phyloP scores from a whole-genome alignment of 2,888 invertebrate genomes.

The Campoletis raptor region DNA sequence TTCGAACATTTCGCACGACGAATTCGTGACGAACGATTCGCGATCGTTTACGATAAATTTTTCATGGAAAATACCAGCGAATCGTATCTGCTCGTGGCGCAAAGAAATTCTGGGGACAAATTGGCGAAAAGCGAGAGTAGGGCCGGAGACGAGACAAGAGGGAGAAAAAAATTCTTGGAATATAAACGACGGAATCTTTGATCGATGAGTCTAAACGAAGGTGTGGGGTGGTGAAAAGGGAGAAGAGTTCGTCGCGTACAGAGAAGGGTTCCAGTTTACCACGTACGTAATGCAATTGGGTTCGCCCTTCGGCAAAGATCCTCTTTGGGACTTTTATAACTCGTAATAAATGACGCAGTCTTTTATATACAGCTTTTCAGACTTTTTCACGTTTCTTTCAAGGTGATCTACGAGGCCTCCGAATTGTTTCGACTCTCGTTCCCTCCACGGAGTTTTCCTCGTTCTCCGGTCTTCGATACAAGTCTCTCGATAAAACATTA shows the following conservation, averaged over 20 bases:
- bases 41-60: slow-evolving; percentile 41
- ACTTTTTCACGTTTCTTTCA: neutral
- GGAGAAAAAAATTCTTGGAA: slow-evolving; percentile 12
- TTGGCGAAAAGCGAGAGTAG: neutral
- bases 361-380: slow-evolving; percentile 17
- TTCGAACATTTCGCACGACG: neutral
- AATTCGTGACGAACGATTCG: slow-evolving; percentile 42
- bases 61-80: slow-evolving; percentile 20
- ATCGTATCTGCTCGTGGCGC: neutral
- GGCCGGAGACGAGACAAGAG: neutral
- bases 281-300: slow-evolving; percentile 35
- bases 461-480: slow-evolving; percentile 36
- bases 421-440: slow-evolving; percentile 59
- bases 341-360: slow-evolving; percentile 49
- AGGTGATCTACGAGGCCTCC: slow-evolving; percentile 52
- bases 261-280: slow-evolving; percentile 2
- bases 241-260: neutral
- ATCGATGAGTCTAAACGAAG: slow-evolving; percentile 29
- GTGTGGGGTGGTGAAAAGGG: neutral
- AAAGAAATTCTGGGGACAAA: neutral
- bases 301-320: slow-evolving; percentile 18
- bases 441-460: slow-evolving; percentile 22
- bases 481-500: slow-evolving; percentile 13
- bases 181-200: slow-evolving; percentile 52
- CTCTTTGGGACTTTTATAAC: slow-evolving; percentile 3